Percentiles rank a stretch among this genome's conserved stretches.
Conservation (phyloP, 2,797 vertebrate genomes). For the Hafferia zeledoni region DNA sequence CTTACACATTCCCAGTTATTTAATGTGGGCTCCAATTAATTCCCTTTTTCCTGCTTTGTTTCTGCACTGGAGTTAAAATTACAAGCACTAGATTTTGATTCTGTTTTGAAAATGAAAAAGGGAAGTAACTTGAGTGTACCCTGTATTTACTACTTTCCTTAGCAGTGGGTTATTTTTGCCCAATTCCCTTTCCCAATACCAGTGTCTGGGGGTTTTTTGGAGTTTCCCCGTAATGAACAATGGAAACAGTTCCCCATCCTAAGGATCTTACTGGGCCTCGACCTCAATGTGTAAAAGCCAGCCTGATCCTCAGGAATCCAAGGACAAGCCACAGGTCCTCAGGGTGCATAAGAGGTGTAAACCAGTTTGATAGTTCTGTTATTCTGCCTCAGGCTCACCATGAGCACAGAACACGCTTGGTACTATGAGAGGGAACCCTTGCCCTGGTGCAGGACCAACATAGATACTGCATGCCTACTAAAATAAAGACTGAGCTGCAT, state of each 20-base stretch:
- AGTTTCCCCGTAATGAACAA: background rate
- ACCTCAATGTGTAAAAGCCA: background rate
- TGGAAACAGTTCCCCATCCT: background rate
- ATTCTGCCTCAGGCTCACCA: background rate
- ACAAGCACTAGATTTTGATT: background rate
- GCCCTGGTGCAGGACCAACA: background rate
- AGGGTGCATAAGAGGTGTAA: background rate
- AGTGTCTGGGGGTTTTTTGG: background rate
- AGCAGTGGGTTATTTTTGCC: background rate
- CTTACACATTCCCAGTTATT: background rate
- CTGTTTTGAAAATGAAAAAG: background rate
- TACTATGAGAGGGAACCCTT: background rate
- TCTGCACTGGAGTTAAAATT: background rate
- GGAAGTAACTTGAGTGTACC: accelerated
- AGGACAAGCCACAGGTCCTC: background rate
- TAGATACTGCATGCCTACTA: background rate
- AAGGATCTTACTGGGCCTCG: background rate
- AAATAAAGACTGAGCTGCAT: background rate
- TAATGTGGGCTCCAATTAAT: background rate
- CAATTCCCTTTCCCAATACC: background rate
- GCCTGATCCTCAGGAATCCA: background rate
- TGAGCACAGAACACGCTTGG: background rate
- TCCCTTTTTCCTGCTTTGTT: background rate
- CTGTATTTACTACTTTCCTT: background rate
- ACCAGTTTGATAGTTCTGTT: background rate